These are phyloP conservation scores for Ernsta delagoae DNA, from an alignment of 2,888 invertebrate genomes.

Conservation along the genomic window DNA sequence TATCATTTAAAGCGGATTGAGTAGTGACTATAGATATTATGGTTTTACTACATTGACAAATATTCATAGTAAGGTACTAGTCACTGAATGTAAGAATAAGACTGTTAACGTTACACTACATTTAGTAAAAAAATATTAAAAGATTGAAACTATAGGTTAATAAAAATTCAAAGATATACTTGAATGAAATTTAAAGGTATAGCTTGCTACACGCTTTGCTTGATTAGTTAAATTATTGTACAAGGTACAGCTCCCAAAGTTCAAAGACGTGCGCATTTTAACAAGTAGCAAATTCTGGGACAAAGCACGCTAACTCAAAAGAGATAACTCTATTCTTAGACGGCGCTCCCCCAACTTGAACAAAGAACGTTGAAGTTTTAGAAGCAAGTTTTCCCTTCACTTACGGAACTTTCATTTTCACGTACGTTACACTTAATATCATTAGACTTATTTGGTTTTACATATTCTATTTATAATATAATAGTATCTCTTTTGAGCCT, in stretches of 20 bases:
- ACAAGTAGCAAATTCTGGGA: slow-evolving; percentile 15
- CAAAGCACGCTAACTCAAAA: slow-evolving; percentile 6
- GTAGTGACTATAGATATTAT: too few species aligned
- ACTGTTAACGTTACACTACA: too few species aligned
- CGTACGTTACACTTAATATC: not conserved
- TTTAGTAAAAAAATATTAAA: too few species aligned
- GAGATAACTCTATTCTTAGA: slow-evolving; percentile 14
- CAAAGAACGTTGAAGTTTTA: slow-evolving; percentile 14
- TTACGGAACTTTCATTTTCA: not conserved
- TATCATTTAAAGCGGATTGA: too few species aligned
- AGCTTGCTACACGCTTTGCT: not conserved
- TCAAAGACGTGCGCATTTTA: slow-evolving; percentile 17
- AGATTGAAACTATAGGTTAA: too few species aligned
- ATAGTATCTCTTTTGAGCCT: not conserved
- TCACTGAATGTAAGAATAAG: too few species aligned
- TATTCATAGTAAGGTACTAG: too few species aligned
- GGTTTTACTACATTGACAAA: too few species aligned
- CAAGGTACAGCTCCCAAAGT: slow-evolving; percentile 11
- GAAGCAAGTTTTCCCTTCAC: not conserved
- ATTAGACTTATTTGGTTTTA: not conserved
- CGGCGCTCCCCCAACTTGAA: slow-evolving; percentile 11
- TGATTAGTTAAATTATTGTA: slow-evolving; percentile 7
- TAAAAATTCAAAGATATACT: too few species aligned
- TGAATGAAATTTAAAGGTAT: too few species aligned
- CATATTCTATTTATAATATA: not conserved